phyloP scores from a whole-genome alignment of 2,888 invertebrate genomes.

The Sepiola atlantica region DNA sequence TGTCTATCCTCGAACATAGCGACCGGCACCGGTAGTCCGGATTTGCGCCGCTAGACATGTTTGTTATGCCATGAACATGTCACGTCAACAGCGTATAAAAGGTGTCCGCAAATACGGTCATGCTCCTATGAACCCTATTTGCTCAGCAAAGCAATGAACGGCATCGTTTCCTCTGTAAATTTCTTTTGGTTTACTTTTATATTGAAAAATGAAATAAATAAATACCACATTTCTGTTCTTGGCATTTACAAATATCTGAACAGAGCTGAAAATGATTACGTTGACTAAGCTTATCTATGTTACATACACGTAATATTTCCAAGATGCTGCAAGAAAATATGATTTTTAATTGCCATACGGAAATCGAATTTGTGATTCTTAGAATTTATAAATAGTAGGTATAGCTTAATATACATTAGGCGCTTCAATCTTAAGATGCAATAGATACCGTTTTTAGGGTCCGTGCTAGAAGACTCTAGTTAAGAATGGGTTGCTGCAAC shows the following conservation, averaged over 20 bases:
- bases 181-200: background rate
- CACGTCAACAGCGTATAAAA: constrained; percentile 14
- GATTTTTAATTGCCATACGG: background rate
- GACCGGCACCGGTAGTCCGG: background rate
- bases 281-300: background rate
- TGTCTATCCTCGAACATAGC: background rate
- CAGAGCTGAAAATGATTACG: background rate
- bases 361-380: background rate
- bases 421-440: too few relatives aligned
- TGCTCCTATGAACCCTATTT: background rate
- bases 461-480: too few relatives aligned
- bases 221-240: background rate
- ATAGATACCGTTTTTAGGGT: too few relatives aligned
- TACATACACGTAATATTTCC: background rate
- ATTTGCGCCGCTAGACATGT: background rate
- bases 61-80: constrained; percentile 18
- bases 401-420: too few relatives aligned
- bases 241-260: background rate
- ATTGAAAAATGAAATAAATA: background rate
- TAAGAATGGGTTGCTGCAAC: too few relatives aligned
- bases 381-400: background rate
- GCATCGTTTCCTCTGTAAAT: background rate
- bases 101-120: background rate
- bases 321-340: background rate
- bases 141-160: background rate